Percentiles rank a stretch among this genome's conserved stretches.
phyloP scores from a whole-genome alignment of 2,113 vertebrate species.

The Cichladusa arquata region DNA sequence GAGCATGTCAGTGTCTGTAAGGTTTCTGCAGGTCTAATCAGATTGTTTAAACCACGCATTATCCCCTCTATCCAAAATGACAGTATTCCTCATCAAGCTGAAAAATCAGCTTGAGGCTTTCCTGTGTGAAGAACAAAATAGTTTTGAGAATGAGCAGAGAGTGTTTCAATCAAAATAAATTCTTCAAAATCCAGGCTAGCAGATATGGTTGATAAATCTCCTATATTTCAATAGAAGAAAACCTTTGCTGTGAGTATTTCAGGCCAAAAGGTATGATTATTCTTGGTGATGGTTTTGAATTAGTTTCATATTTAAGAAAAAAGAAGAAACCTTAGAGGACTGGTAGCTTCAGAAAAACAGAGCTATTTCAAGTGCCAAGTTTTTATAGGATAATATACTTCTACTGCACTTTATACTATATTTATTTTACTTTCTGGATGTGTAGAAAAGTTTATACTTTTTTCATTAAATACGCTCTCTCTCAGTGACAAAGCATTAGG shows the following conservation, averaged over 20 bases:
- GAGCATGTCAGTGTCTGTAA: neutral
- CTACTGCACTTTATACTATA: neutral
- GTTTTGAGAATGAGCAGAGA: neutral
- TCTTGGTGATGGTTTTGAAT: neutral
- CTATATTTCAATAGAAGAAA: neutral
- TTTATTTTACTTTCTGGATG: neutral
- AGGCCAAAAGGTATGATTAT: neutral
- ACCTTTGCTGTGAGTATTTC: neutral
- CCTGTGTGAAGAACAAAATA: neutral
- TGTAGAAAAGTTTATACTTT: neutral
- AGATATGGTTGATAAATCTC: rapidly evolving
- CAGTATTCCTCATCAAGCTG: neutral
- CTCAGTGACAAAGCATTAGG: neutral
- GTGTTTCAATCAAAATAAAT: neutral
- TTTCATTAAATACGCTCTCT: neutral
- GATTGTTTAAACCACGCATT: neutral
- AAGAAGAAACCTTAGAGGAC: neutral
- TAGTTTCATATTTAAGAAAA: neutral
- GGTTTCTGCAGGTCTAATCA: neutral
- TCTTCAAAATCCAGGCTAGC: neutral
- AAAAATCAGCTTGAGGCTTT: neutral
- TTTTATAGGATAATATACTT: neutral
- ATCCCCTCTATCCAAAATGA: neutral
- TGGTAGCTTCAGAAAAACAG: neutral
- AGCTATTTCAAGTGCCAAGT: neutral